A percentile compares a stretch with the other conserved stretches of the same genome.
phyloP scores from a whole-genome alignment of 2,888 invertebrate genomes.

The Meganola albula region DNA sequence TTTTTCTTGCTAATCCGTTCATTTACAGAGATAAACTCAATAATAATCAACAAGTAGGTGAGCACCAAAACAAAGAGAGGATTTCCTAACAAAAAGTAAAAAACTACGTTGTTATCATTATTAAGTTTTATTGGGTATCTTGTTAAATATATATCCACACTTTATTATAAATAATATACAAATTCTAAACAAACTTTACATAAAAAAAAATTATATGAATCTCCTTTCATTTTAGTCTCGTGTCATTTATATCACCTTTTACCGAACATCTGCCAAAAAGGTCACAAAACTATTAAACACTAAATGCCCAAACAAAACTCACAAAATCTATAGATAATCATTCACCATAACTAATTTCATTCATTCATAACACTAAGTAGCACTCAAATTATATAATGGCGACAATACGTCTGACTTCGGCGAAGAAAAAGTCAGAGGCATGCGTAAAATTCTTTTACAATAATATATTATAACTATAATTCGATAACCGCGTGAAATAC shows the following conservation, averaged over 20 bases:
- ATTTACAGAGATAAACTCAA: too few species aligned
- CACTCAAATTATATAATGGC: constrained; percentile 39
- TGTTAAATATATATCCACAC: too few species aligned
- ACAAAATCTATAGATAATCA: constrained; percentile 42
- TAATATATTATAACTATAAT: constrained; percentile 56
- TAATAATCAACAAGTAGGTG: too few species aligned
- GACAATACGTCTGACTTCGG: constrained; percentile 54
- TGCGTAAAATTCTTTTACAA: constrained; percentile 58
- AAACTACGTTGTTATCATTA: too few species aligned
- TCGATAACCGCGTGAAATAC: constrained; percentile 51
- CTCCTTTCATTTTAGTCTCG: constrained; percentile 7
- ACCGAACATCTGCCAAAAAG: constrained; percentile 31
- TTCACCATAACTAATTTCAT: constrained; percentile 59
- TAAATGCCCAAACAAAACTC: constrained; percentile 40
- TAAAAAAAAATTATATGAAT: constrained; percentile 2
- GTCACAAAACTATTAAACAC: constrained; percentile 22
- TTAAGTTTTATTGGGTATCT: too few species aligned
- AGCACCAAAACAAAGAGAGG: too few species aligned
- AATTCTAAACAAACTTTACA: too few species aligned
- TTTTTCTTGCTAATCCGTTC: too few species aligned
- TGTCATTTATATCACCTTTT: constrained; percentile 21
- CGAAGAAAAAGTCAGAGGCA: constrained; percentile 50
- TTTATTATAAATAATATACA: too few species aligned
- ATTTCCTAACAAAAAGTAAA: too few species aligned
- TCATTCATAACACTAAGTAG: constrained; percentile 54